Percentiles rank a stretch among this genome's conserved stretches.
phyloP scores from a whole-genome alignment of 2,888 invertebrate genomes.

The Cheiracanthium punctorium region DNA sequence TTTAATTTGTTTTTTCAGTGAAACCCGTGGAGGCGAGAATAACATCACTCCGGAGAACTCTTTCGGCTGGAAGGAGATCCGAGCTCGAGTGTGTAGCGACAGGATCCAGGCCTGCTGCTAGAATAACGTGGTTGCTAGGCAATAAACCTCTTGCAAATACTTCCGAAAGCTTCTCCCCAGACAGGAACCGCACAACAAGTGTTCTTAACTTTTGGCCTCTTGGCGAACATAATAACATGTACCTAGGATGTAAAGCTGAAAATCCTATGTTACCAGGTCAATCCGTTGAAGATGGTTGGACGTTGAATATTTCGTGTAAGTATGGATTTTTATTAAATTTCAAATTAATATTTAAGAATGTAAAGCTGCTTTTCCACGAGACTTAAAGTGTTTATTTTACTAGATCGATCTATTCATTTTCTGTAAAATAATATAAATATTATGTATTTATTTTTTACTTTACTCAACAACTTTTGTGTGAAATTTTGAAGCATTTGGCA shows the following conservation, averaged over 20 bases:
- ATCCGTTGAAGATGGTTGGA: slow-evolving; percentile 68
- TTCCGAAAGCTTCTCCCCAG: slow-evolving; percentile 56
- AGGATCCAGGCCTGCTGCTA: slow-evolving; percentile 71
- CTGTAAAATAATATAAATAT: too few species aligned
- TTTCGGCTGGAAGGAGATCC: slow-evolving; percentile 63
- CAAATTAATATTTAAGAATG: too few species aligned
- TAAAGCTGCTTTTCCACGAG: too few species aligned
- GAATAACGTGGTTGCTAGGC: slow-evolving; percentile 70
- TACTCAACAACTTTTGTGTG: too few species aligned
- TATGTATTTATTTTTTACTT: too few species aligned
- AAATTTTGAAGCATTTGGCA: too few species aligned
- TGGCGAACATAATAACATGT: slow-evolving; percentile 62
- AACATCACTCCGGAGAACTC: slow-evolving; percentile 34
- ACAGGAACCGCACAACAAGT: slow-evolving; percentile 72
- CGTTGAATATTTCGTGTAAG: slow-evolving; percentile 69
- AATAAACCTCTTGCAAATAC: slow-evolving; percentile 45
- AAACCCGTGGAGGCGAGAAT: slow-evolving; percentile 69
- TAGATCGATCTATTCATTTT: too few species aligned
- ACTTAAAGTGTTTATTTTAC: too few species aligned
- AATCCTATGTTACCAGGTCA: slow-evolving; percentile 62
- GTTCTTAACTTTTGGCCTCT: slow-evolving; percentile 67
- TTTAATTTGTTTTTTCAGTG: slow-evolving; percentile 33
- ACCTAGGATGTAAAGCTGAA: slow-evolving; percentile 66
- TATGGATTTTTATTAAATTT: too few species aligned
- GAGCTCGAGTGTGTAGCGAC: slow-evolving; percentile 67